phyloP scores from a whole-genome alignment of 2,888 invertebrate species.

The Pycnomerus fuliginosus region DNA sequence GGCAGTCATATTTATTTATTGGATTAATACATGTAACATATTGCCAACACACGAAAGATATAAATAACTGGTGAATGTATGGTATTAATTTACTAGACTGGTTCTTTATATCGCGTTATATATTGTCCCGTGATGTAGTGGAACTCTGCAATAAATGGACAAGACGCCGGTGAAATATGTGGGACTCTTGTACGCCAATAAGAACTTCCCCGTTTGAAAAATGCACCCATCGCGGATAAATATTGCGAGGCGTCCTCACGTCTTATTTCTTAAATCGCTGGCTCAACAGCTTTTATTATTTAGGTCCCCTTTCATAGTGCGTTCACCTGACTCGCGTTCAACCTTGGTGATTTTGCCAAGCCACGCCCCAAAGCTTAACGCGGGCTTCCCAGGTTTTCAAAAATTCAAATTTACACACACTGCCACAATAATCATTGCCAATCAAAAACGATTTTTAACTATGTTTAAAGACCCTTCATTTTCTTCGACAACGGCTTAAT shows the following conservation, averaged over 20 bases:
- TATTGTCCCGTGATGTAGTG: constrained; percentile 48
- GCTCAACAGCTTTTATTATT: too few species aligned
- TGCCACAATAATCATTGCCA: neutral
- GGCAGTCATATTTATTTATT: constrained; percentile 56
- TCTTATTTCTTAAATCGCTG: too few species aligned
- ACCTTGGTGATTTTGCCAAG: too few species aligned
- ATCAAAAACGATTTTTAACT: too few species aligned
- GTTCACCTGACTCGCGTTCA: too few species aligned
- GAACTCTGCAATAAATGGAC: constrained; percentile 43
- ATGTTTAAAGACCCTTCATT: too few species aligned
- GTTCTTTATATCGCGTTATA: constrained; percentile 50
- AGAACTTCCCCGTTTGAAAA: too few species aligned
- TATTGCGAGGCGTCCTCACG: too few species aligned
- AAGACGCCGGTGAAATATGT: constrained; percentile 31
- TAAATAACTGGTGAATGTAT: constrained; percentile 54
- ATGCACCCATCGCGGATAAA: too few species aligned
- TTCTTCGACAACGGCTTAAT: too few species aligned
- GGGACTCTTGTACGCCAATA: constrained; percentile 16
- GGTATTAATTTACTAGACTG: constrained; percentile 54
- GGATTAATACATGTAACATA: constrained; percentile 57
- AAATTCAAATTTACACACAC: neutral
- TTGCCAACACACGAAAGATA: constrained; percentile 54
- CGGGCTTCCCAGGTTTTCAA: neutral
- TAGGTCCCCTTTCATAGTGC: too few species aligned
- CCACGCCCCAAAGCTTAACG: too few species aligned